Conservation (phyloP, 2,113 vertebrate genomes). For the Urocitellus parryii region DNA sequence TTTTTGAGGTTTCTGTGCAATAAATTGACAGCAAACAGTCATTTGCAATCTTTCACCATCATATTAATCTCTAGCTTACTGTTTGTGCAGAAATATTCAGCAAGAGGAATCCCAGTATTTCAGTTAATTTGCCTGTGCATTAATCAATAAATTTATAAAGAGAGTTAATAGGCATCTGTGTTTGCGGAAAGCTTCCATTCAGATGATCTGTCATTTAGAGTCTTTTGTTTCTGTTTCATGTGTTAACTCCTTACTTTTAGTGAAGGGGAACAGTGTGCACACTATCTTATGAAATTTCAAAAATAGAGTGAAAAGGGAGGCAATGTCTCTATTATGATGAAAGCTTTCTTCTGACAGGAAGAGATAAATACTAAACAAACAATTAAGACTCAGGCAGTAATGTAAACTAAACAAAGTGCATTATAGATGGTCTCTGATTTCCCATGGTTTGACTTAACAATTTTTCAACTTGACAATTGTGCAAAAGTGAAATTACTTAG, state of each 20-base stretch:
- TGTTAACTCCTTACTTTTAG: background rate
- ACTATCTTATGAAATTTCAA: background rate
- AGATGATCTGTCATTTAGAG: background rate
- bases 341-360: background rate
- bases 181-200: no score
- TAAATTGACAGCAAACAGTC: background rate
- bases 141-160: background rate
- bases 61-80: background rate
- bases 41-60: background rate
- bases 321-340: no score
- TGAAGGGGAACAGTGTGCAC: background rate
- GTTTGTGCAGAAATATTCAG: background rate
- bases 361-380: background rate
- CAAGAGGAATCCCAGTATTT: background rate
- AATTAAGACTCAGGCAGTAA: background rate
- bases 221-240: background rate
- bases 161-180: background rate
- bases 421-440: background rate
- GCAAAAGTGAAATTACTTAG: background rate
- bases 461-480: background rate
- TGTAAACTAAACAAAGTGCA: background rate
- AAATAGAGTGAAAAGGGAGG: background rate
- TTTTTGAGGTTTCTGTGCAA: background rate
- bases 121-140: background rate
- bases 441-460: background rate